Evolutionary conservation across 1,140 invertebrate species (phyloP).

Genomic region (Diorhabda elongata): DNA sequence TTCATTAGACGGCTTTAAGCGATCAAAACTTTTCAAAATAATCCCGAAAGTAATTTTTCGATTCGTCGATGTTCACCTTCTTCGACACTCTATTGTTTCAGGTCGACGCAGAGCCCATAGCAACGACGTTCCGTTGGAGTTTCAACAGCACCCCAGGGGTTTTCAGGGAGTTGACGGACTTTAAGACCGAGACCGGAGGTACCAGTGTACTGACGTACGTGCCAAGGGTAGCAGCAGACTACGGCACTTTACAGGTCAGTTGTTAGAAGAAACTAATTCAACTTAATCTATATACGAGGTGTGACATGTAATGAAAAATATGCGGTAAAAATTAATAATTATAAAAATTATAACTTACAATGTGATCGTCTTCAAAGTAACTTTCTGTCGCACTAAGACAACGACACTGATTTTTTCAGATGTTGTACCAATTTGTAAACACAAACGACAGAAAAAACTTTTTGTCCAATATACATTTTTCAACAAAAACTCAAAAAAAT

Average conservation of each 20-base stretch:
- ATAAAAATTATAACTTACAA: too few relatives aligned
- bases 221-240: constrained; percentile 53
- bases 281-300: too few relatives aligned
- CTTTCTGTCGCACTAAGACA: too few relatives aligned
- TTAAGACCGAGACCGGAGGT: constrained; percentile 37
- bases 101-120: constrained; percentile 56
- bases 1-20: neutral
- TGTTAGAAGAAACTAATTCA: neutral
- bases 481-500: too few relatives aligned
- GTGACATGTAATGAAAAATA: too few relatives aligned
- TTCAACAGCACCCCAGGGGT: constrained; percentile 57
- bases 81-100: constrained; percentile 22
- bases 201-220: constrained; percentile 52
- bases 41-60: constrained; percentile 2
- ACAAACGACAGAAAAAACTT: too few relatives aligned
- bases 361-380: too few relatives aligned
- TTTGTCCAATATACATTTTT: too few relatives aligned
- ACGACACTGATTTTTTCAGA: too few relatives aligned
- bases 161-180: constrained; percentile 43
- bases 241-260: constrained; percentile 48
- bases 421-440: too few relatives aligned
- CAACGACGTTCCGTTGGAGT: constrained; percentile 55
- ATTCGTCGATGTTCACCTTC: constrained; percentile 6
- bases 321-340: too few relatives aligned
- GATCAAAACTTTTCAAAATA: neutral